Evolutionary conservation across 2,113 vertebrate genomes (phyloP).

Genomic region (Peromyscus californicus): DNA sequence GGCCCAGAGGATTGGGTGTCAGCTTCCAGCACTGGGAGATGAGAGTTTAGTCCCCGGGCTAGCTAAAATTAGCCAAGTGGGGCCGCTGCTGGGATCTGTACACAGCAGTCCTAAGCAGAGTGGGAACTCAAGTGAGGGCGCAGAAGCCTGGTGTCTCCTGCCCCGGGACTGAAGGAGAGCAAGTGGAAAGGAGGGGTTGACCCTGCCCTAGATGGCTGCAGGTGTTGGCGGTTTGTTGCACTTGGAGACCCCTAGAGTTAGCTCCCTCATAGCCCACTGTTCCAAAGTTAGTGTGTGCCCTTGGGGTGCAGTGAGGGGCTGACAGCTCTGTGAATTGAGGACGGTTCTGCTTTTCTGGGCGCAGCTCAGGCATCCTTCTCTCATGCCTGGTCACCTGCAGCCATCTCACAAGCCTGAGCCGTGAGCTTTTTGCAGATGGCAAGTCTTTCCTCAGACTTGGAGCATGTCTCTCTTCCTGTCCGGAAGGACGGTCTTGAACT

Average conservation of each 20-base stretch:
- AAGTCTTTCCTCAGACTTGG: not conserved
- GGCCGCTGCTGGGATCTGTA: not conserved
- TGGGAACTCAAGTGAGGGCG: not conserved
- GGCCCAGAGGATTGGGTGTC: conserved; percentile 65
- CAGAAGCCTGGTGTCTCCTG: not conserved
- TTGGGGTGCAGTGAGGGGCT: not conserved
- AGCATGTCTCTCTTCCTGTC: not conserved
- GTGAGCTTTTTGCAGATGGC: conserved; percentile 7
- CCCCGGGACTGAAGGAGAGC: not conserved
- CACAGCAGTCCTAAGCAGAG: not conserved
- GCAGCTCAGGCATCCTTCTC: not conserved
- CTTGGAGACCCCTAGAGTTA: not conserved
- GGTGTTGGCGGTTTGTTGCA: not conserved
- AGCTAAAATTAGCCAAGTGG: conserved; percentile 82
- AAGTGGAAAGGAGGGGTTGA: not conserved
- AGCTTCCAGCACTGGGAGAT: not conserved
- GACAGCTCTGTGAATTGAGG: not conserved
- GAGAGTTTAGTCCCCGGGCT: not conserved
- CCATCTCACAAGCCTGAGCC: not conserved
- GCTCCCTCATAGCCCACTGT: not conserved
- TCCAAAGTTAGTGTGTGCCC: not conserved
- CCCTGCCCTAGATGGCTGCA: not conserved
- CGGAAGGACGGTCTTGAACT: conserved; percentile 32
- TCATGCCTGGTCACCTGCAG: not conserved
- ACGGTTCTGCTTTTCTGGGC: not conserved